Conservation (phyloP, 2,113 vertebrate species). For the Protobothrops flavoviridis region DNA sequence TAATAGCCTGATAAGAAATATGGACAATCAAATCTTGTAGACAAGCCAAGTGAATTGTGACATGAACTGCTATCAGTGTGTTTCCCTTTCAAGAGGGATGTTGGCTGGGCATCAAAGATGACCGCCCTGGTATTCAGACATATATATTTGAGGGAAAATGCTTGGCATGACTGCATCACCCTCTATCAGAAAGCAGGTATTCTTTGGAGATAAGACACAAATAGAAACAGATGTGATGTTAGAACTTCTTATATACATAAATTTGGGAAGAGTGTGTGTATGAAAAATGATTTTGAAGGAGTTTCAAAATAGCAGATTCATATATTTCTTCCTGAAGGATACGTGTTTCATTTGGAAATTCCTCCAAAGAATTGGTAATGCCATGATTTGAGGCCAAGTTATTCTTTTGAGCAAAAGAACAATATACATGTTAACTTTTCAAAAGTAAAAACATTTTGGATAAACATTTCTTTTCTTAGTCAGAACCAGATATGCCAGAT, state of each 20-base stretch:
- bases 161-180: constrained; percentile 61
- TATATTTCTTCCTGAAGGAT: background rate
- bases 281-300: constrained; percentile 26
- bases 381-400: background rate
- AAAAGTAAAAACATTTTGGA: background rate
- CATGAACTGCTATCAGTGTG: background rate
- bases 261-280: background rate
- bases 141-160: constrained; percentile 34
- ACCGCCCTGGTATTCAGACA: constrained; percentile 43
- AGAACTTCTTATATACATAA: constrained; percentile 50
- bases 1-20: constrained; percentile 27
- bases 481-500: background rate
- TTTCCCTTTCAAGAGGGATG: constrained; percentile 41
- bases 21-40: background rate
- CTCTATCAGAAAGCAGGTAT: constrained; percentile 44
- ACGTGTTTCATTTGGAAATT: background rate
- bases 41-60: constrained; percentile 31
- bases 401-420: background rate
- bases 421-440: background rate
- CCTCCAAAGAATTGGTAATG: background rate
- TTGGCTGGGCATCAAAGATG: constrained; percentile 57
- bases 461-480: background rate
- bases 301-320: constrained; percentile 21
- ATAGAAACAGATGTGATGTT: constrained; percentile 40
- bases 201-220: constrained; percentile 56